phyloP scores from a whole-genome alignment of 2,888 invertebrate species.

The Platycheirus albimanus region DNA sequence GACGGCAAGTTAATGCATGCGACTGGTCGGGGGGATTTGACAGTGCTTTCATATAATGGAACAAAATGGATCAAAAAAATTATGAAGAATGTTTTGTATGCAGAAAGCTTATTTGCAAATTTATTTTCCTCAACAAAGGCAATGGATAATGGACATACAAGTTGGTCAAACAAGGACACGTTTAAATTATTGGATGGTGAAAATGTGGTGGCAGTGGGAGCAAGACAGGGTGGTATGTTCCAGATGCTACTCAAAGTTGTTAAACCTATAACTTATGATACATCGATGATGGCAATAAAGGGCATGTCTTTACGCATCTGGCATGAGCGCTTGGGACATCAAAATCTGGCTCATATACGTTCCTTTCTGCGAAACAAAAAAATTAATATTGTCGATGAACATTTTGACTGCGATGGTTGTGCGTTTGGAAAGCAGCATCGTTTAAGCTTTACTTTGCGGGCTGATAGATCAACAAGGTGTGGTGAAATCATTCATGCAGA shows the following conservation, averaged over 20 bases:
- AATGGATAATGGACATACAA: slow-evolving; percentile 36
- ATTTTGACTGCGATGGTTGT: slow-evolving; percentile 25
- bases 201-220: slow-evolving; percentile 25
- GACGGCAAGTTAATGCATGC: too few species aligned
- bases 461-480: slow-evolving; percentile 8
- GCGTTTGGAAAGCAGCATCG: slow-evolving; percentile 22
- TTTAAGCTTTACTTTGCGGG: slow-evolving; percentile 13
- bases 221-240: slow-evolving; percentile 22
- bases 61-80: too few species aligned
- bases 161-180: slow-evolving; percentile 44
- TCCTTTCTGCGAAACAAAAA: slow-evolving; percentile 12
- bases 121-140: too few species aligned
- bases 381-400: slow-evolving; percentile 28
- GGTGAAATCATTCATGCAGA: slow-evolving; percentile 32
- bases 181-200: slow-evolving; percentile 31
- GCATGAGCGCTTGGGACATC: slow-evolving; percentile 28
- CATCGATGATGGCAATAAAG: slow-evolving; percentile 35
- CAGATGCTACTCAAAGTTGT: slow-evolving; percentile 37
- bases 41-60: too few species aligned
- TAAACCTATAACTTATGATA: slow-evolving; percentile 24
- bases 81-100: too few species aligned
- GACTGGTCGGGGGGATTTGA: too few species aligned
- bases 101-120: too few species aligned
- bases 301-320: slow-evolving; percentile 2
- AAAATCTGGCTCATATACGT: slow-evolving; percentile 26